Conservation (phyloP, 2,113 vertebrate genomes). For the Mus musculus region DNA sequence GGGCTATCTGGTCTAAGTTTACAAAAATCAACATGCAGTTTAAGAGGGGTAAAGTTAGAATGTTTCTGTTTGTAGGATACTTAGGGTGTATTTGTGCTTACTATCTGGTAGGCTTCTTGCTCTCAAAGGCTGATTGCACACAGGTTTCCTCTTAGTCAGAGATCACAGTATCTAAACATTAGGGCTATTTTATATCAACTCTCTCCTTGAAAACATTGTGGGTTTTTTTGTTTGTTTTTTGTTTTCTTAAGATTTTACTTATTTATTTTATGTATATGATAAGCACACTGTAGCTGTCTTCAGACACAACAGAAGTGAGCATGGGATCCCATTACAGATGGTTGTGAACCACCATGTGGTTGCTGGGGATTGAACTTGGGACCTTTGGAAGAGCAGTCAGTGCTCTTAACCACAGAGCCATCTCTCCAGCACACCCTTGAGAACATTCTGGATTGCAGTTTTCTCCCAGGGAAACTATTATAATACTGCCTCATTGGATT, state of each 20-base stretch:
- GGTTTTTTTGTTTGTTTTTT: no score
- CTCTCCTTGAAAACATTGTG: background rate
- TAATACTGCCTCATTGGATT: background rate
- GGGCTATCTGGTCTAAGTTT: background rate
- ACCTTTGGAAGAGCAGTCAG: no score
- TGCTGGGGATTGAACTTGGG: no score
- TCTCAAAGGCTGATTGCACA: background rate
- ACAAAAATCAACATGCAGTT: constrained; percentile 33
- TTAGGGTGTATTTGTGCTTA: background rate
- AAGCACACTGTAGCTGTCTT: no score
- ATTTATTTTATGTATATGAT: no score
- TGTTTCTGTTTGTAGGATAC: constrained; percentile 39
- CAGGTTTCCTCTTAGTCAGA: background rate
- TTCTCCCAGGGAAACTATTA: constrained; percentile 16
- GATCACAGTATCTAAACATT: background rate
- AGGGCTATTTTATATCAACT: background rate
- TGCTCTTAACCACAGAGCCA: no score
- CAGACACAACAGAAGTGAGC: no score
- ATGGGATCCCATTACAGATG: no score
- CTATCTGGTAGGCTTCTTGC: background rate
- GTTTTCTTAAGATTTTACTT: no score
- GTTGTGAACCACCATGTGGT: no score
- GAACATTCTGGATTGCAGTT: background rate
- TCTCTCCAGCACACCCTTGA: no score
- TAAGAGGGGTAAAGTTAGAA: background rate